Base-by-base conservation (phyloP, 2,888 invertebrate genomes). In the Coleophora flavipennella region DNA sequence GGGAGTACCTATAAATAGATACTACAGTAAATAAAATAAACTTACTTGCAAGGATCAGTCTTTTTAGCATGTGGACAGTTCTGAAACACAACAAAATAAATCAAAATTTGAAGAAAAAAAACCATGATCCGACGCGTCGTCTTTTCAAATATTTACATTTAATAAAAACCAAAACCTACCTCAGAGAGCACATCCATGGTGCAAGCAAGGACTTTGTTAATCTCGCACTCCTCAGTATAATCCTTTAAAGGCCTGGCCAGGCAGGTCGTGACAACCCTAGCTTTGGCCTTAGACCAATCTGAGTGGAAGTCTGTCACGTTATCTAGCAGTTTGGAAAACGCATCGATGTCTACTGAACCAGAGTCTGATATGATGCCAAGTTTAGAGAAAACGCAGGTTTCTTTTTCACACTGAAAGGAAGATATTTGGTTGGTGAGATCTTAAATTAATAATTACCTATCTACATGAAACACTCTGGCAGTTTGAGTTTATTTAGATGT, bases 161-260 rank as follows among this genome's bases (percentile, higher is more conserved):
- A 27, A 32, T 33, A 13, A 36, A 41, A 28, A 9, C 12, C 13
- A 35, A 13, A 31, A 26, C 55, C 51, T 50, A 83, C 83, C 73
- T 83, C 83, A 39, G 72, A 64, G 2, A 83, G 52, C 0, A 80
- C 66, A 53, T 83, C 83, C 20, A 79, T 62, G 1, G 75, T 72
- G 29, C 83, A 84, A 11, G 66, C 61, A 28, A 83, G 38, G 0
- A 84, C 38, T 8, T 62, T 69, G 34, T 81, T 81, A 3, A 84
- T 73, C 39, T 74, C 67, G 40, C 83, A 83, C 0, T 59, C 66
- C 1, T 52, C 61, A 0, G 58, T 59, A 33, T 77, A 77, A 0
- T 57, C 64, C 1, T 40, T 36, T 0, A 58, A 13, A 0, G 62
- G 59, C 38, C 59, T 70, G 1, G 45, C 54, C 9, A 83, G 47